Conservation (phyloP, 2,888 invertebrate genomes). For the Oscheius sp. region DNA sequence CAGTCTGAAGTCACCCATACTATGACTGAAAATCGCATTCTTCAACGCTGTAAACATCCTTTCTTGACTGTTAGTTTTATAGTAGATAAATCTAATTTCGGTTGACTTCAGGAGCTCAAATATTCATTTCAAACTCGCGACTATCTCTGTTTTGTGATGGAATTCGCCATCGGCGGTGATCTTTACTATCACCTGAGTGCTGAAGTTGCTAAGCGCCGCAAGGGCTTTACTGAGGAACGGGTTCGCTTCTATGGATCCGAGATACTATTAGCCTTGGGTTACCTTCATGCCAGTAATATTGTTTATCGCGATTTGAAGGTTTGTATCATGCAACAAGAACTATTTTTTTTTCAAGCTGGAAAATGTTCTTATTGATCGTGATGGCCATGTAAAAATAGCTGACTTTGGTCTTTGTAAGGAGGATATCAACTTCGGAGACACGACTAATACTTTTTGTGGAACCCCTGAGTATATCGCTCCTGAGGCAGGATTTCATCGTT, state of each 20-base stretch:
- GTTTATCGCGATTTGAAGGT: constrained; percentile 96
- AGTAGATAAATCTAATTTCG: too few species aligned
- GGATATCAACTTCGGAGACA: constrained; percentile 90
- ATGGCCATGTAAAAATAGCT: constrained; percentile 98
- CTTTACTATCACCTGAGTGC: constrained; percentile 89
- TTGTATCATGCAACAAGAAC: not conserved
- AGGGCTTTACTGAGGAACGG: constrained; percentile 80
- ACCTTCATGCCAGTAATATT: constrained; percentile 88
- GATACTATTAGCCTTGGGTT: constrained; percentile 93
- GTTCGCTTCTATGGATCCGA: constrained; percentile 98
- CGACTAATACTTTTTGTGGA: constrained; percentile 74
- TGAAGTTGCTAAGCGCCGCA: constrained; percentile 58
- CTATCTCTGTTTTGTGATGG: constrained; percentile 98
- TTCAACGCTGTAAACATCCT: constrained; percentile 95
- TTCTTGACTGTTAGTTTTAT: constrained; percentile 84
- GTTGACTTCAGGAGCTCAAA: constrained; percentile 86
- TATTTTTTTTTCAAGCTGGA: constrained; percentile 82
- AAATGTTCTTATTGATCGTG: constrained; percentile 94
- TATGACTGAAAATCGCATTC: constrained; percentile 94
- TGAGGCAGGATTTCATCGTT: constrained; percentile 75
- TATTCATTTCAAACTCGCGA: constrained; percentile 99
- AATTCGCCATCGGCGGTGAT: constrained; percentile 97
- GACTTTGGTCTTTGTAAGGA: constrained; percentile 99
- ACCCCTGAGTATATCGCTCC: constrained; percentile 95
- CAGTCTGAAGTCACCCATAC: constrained; percentile 97